Base-by-base conservation (phyloP, 2,888 invertebrate species). In the Drosophila conformis region DNA sequence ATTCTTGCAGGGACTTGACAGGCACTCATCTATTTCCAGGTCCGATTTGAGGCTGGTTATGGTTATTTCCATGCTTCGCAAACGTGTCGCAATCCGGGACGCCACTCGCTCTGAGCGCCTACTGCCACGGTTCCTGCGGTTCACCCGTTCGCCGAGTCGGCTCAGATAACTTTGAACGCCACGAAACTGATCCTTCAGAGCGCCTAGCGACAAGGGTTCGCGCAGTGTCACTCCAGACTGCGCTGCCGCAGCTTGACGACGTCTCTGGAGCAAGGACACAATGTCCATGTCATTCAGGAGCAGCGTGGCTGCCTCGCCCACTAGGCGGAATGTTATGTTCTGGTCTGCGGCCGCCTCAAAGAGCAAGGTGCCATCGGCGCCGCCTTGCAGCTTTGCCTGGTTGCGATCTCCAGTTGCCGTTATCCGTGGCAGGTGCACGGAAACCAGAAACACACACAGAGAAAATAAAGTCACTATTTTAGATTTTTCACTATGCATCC, bases 271-370 rank as follows among this genome's bases (percentile, higher is more conserved):
- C 21, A 72, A 53, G 67, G 92, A 93, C 42, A 94, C 92, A 66
- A 97, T 87, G 93, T 97, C 95, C 21, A 96, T 92, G 49, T 95
- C 95, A 78, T 97, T 97, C 5, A 97, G 91, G 33, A 94, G 93
- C 56, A 94, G 93, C 69, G 97, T 90, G 91, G 97, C 33, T 5
- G 95, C 93, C 38, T 95, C 95, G 69, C 96, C 97, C 31, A 97
- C 92, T 0, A 96, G 94, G 49, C 94, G 94, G 73, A 98, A 94
- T 40, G 96, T 95, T 61, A 98, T 96, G 92, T 97, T 97, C 92
- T 95, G 96, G 84, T 96, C 95, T 61, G 94, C 93, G 0, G 96
- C 97, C 27, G 97, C 95, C 87, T 96, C 94, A 68, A 99, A 94
- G 72, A 96, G 94, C 35, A 99, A 94, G 92, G 97, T 95, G 21